These are phyloP conservation scores for Steinernema carpocapsae DNA, from an alignment of 2,888 invertebrate genomes.

Conservation along the genomic window DNA sequence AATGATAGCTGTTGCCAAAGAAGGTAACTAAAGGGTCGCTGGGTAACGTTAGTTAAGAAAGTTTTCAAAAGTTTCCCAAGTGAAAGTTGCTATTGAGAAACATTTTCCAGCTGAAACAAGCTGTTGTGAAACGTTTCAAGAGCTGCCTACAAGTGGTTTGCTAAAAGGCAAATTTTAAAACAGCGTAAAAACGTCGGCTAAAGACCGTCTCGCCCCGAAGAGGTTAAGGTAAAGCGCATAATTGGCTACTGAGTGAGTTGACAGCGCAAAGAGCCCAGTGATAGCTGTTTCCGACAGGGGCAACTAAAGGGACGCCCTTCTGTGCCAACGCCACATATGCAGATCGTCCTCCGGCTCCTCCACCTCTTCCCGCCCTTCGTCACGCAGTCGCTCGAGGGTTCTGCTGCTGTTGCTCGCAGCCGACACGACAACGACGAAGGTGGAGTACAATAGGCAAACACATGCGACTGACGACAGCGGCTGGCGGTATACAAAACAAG, in stretches of 20 bases:
- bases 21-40: neutral
- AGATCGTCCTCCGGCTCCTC: neutral
- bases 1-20: too few relatives aligned
- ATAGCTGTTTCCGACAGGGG: neutral
- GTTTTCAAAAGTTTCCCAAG: too few relatives aligned
- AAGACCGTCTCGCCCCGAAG: neutral
- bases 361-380: too few relatives aligned
- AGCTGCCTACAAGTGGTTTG: too few relatives aligned
- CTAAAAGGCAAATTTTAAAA: too few relatives aligned
- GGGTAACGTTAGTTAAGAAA: too few relatives aligned
- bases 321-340: slow-evolving; percentile 11
- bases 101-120: too few relatives aligned
- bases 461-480: neutral
- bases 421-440: neutral
- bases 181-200: too few relatives aligned
- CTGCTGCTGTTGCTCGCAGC: neutral
- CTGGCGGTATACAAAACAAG: slow-evolving; percentile 15
- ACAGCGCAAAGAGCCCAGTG: neutral
- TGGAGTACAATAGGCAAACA: slow-evolving; percentile 35
- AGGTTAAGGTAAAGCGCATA: slow-evolving; percentile 1
- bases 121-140: too few relatives aligned
- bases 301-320: neutral
- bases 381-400: slow-evolving; percentile 17
- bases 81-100: too few relatives aligned
- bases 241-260: slow-evolving; percentile 3